Evolutionary conservation across 2,888 invertebrate genomes (phyloP).

Genomic region (Lycocerus yunnanus): DNA sequence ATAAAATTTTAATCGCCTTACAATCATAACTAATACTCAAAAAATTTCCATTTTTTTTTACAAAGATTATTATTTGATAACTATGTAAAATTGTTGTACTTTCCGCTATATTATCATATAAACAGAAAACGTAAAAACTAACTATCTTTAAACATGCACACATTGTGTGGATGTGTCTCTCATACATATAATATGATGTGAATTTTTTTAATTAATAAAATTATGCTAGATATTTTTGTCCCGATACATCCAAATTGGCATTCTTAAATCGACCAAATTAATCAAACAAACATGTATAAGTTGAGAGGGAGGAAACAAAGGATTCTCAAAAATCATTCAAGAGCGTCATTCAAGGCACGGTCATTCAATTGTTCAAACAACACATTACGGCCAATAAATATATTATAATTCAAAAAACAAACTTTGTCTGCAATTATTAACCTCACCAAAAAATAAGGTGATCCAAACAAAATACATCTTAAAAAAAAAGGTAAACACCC

Average conservation of each 20-base stretch:
- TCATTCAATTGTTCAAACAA: background rate
- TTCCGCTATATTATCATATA: background rate
- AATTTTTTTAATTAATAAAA: background rate
- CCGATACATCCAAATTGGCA: background rate
- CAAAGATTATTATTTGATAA: background rate
- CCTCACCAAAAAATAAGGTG: background rate
- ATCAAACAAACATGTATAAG: background rate
- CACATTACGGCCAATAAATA: background rate
- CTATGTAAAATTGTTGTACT: slow-evolving; percentile 1
- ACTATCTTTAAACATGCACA: background rate
- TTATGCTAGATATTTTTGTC: background rate
- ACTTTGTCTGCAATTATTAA: background rate
- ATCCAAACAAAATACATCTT: background rate
- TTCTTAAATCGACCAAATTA: background rate
- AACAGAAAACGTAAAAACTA: background rate
- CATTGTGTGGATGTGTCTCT: background rate
- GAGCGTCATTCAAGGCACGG: background rate
- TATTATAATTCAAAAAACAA: background rate
- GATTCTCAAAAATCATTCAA: background rate
- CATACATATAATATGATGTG: background rate
- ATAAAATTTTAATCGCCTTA: background rate
- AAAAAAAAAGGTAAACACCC: background rate
- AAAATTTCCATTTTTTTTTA: background rate
- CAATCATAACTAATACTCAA: background rate
- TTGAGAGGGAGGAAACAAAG: background rate